These are phyloP conservation scores for Seison nebaliae DNA, from an alignment of 1,140 invertebrate species.

Conservation along the genomic window DNA sequence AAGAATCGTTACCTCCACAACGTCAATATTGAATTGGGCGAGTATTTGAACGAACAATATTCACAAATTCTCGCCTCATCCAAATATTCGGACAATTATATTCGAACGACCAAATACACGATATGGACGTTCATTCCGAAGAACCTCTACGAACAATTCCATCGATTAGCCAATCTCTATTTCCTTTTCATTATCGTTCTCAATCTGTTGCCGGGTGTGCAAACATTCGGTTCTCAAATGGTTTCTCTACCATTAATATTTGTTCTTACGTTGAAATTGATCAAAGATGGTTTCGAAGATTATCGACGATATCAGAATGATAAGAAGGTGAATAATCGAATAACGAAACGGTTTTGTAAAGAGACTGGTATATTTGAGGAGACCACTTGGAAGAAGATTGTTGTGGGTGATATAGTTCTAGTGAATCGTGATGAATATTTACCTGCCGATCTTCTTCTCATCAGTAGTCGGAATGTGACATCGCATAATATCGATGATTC, in stretches of 20 bases:
- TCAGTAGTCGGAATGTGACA: too few species aligned
- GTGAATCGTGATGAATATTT: conserved; percentile 6
- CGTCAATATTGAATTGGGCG: too few species aligned
- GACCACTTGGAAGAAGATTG: conserved; percentile 8
- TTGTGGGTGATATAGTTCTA: conserved; percentile 8
- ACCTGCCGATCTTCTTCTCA: conserved; percentile 8
- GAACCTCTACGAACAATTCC: conserved; percentile 56
- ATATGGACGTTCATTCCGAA: conserved; percentile 50
- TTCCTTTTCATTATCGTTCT: conserved; percentile 35
- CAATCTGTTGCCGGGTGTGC: conserved; percentile 2
- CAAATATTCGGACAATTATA: too few species aligned
- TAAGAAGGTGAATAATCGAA: too few species aligned
- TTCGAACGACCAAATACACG: conserved; percentile 56
- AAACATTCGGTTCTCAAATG: too few species aligned
- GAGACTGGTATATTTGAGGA: conserved; percentile 3
- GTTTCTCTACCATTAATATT: conserved; percentile 84
- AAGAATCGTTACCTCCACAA: too few species aligned
- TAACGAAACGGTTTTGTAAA: too few species aligned
- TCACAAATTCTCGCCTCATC: too few species aligned
- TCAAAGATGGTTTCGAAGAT: conserved; percentile 96
- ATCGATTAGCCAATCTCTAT: conserved; percentile 55
- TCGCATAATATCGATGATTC: too few species aligned
- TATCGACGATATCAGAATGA: too few species aligned
- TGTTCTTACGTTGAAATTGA: conserved; percentile 66
- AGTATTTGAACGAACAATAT: too few species aligned